phyloP scores from a whole-genome alignment of 1,140 invertebrate genomes.

The Apis cerana region DNA sequence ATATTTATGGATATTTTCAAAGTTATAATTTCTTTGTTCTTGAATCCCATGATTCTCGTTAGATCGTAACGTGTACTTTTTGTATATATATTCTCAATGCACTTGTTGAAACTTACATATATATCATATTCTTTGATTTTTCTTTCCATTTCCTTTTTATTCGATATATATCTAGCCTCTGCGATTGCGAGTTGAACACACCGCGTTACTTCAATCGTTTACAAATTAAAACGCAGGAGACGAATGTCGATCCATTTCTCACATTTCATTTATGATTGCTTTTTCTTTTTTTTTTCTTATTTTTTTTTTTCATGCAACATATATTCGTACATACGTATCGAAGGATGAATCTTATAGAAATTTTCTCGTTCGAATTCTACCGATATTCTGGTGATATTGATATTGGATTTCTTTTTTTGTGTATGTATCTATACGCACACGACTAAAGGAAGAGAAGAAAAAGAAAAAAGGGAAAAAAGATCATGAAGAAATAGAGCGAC shows the following conservation, averaged over 20 bases:
- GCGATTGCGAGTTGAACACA: background rate
- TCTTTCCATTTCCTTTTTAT: background rate
- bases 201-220: slow-evolving; percentile 16
- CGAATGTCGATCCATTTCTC: background rate
- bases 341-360: slow-evolving; percentile 13
- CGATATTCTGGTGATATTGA: background rate
- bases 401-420: background rate
- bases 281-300: background rate
- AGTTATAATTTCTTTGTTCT: background rate
- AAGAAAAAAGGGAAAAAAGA: slow-evolving; percentile 59
- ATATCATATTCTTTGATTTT: background rate
- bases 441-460: background rate
- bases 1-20: slow-evolving; percentile 9
- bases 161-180: slow-evolving; percentile 37
- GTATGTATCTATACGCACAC: slow-evolving; percentile 3
- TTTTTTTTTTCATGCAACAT: background rate
- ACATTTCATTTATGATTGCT: background rate
- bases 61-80: slow-evolving; percentile 9
- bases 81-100: background rate
- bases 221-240: slow-evolving; percentile 35
- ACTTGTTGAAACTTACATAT: slow-evolving; percentile 28
- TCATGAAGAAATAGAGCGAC: slow-evolving; percentile 72
- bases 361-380: slow-evolving; percentile 4
- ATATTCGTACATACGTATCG: background rate
- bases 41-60: slow-evolving; percentile 6